Percentiles rank a stretch among this genome's conserved stretches.
Evolutionary conservation across 2,113 vertebrate species (phyloP).

Genomic region (Dolichotis patagonum): DNA sequence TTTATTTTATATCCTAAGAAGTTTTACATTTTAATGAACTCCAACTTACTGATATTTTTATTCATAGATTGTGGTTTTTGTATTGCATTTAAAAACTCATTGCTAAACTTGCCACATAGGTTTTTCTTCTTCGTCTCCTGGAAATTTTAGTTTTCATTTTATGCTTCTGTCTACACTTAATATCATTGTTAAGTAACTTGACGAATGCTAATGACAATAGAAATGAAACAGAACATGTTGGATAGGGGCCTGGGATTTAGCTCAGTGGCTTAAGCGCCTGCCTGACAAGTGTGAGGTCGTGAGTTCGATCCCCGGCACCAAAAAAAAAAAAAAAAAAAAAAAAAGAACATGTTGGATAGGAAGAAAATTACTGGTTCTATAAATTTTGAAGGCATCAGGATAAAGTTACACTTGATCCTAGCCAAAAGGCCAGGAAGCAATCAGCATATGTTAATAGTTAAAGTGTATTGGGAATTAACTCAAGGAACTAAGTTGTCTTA

Average conservation of each 20-base stretch:
- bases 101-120: background rate
- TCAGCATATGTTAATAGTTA: background rate
- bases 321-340: no score
- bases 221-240: slow-evolving; percentile 14
- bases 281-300: no score
- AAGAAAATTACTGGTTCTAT: slow-evolving; percentile 23
- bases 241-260: no score
- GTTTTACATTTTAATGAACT: slow-evolving; percentile 36
- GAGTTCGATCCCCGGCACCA: no score
- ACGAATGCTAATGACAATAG: background rate
- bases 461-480: background rate
- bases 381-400: slow-evolving; percentile 41
- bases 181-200: slow-evolving; percentile 38
- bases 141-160: slow-evolving; percentile 47
- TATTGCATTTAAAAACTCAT: slow-evolving; percentile 27
- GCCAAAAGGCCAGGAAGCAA: background rate
- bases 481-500: slow-evolving; percentile 28
- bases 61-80: background rate
- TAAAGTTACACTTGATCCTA: background rate
- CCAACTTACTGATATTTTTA: slow-evolving; percentile 10
- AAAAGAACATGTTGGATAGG: background rate
- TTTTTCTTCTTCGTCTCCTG: slow-evolving; percentile 37
- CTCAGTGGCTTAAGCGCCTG: no score
- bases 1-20: background rate
- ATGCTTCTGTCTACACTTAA: background rate